Percentiles rank a stretch among this genome's conserved stretches.
Conservation (phyloP, 2,888 invertebrate genomes). For the Octonoba sinensis region DNA sequence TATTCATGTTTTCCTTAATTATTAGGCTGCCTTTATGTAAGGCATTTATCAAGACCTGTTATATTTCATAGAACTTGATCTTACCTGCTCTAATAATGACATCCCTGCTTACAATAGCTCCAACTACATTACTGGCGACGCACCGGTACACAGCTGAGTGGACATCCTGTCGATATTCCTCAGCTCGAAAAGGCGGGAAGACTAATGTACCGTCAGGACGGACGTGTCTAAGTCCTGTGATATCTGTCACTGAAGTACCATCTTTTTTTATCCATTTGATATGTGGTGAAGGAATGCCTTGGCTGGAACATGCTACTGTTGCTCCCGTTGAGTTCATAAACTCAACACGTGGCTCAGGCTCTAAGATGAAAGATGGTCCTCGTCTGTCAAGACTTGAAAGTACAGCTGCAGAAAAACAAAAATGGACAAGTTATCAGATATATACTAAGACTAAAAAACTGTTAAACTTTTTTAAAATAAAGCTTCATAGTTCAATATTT, state of each 20-base stretch:
- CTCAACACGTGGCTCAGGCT: slow-evolving; percentile 64
- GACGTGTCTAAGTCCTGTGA: slow-evolving; percentile 63
- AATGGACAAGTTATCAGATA: not conserved
- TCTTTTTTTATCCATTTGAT: slow-evolving; percentile 66
- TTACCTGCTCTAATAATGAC: slow-evolving; percentile 96
- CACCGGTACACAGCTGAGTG: slow-evolving; percentile 95
- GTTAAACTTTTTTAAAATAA: no score
- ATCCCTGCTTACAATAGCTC: slow-evolving; percentile 90
- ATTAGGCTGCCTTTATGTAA: no score
- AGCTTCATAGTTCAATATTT: no score
- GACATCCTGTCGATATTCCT: slow-evolving; percentile 92
- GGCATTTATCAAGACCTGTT: no score
- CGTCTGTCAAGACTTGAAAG: slow-evolving; percentile 31
- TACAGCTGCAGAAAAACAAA: slow-evolving; percentile 13
- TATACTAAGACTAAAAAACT: no score
- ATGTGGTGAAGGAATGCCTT: slow-evolving; percentile 61
- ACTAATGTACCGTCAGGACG: slow-evolving; percentile 84
- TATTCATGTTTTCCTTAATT: no score
- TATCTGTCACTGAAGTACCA: slow-evolving; percentile 57
- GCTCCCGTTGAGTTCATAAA: slow-evolving; percentile 66
- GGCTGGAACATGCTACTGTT: slow-evolving; percentile 62
- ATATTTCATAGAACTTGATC: slow-evolving; percentile 67
- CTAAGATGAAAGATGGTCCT: slow-evolving; percentile 62
- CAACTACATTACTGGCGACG: slow-evolving; percentile 88
- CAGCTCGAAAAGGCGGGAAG: slow-evolving; percentile 93